Evolutionary conservation across 2,797 vertebrate species (phyloP).

Genomic region (Anguilla marmorata): DNA sequence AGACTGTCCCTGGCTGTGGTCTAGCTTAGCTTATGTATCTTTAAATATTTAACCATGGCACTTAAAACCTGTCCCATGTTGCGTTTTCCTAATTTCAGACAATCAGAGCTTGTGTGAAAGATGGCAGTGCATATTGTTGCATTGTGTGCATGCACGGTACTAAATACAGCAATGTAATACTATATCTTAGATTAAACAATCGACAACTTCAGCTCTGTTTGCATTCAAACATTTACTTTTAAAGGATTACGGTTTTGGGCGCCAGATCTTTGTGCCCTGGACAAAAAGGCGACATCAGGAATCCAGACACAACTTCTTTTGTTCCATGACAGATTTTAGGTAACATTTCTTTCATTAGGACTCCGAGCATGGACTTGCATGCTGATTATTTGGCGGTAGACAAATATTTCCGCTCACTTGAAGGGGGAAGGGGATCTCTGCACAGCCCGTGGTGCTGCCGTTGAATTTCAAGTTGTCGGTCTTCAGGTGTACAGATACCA

Average conservation of each 20-base stretch:
- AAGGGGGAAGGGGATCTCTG: background rate
- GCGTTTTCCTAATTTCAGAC: conserved; percentile 61
- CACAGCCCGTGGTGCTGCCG: conserved; percentile 1
- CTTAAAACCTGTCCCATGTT: conserved; percentile 13
- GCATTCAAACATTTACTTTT: conserved; percentile 80
- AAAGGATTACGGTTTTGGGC: conserved; percentile 74
- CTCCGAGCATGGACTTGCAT: conserved; percentile 20
- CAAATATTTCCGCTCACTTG: conserved; percentile 30
- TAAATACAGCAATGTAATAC: conserved; percentile 73
- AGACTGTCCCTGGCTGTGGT: background rate
- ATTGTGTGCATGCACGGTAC: conserved; percentile 69
- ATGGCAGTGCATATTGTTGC: conserved; percentile 50
- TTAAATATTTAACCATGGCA: conserved; percentile 24
- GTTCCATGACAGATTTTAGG: conserved; percentile 66
- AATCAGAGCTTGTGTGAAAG: conserved; percentile 69
- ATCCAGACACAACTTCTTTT: conserved; percentile 73
- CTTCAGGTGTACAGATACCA: conserved; percentile 9
- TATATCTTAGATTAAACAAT: conserved; percentile 81
- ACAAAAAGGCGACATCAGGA: conserved; percentile 75
- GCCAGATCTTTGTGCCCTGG: conserved; percentile 71
- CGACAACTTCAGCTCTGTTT: conserved; percentile 76
- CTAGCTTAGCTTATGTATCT: background rate
- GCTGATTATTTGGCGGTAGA: conserved; percentile 33
- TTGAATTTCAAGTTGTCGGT: conserved; percentile 19
- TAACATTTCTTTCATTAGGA: conserved; percentile 28